phyloP scores from a whole-genome alignment of 2,888 invertebrate species.

The Yponomeuta plumbellus region DNA sequence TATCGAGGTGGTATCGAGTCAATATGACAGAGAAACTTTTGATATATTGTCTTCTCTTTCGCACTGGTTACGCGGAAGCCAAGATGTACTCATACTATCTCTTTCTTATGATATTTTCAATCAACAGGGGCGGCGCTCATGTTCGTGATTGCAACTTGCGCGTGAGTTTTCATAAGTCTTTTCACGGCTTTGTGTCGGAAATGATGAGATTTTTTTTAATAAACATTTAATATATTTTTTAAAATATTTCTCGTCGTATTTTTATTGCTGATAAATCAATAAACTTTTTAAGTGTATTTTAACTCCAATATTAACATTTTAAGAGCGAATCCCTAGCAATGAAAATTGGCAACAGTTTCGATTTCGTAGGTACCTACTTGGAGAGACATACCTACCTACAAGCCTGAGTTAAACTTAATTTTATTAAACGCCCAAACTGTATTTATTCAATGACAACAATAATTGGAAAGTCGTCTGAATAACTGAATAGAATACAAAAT shows the following conservation, averaged over 20 bases:
- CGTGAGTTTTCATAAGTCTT: conserved; percentile 35
- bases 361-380: no score
- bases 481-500: conserved; percentile 12
- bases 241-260: no score
- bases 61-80: conserved; percentile 25
- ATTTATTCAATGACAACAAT: conserved; percentile 9
- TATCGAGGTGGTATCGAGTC: background rate
- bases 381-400: no score
- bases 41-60: conserved; percentile 36
- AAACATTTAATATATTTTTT: no score
- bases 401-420: no score
- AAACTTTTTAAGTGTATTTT: background rate
- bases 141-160: conserved; percentile 35
- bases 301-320: background rate
- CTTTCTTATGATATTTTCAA: conserved; percentile 50
- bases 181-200: background rate
- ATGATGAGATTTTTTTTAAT: background rate
- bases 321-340: background rate
- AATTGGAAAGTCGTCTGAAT: conserved; percentile 11
- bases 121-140: conserved; percentile 54
- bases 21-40: conserved; percentile 22
- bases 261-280: background rate
- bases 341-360: no score
- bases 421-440: no score
- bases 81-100: conserved; percentile 35